These are phyloP conservation scores for Calephelis nemesis DNA, from an alignment of 1,140 invertebrate genomes.

Conservation along the genomic window DNA sequence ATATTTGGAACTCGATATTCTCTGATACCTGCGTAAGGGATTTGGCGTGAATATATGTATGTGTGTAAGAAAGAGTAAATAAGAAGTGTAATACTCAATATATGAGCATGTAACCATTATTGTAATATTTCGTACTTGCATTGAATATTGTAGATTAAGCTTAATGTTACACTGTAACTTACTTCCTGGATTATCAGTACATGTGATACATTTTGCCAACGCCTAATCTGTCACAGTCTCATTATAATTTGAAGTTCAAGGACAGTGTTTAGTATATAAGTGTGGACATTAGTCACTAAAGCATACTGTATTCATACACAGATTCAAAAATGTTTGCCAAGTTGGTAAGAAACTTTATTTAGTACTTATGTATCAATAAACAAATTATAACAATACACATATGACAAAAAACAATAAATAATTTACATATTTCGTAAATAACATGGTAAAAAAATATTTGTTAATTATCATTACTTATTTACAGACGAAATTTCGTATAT, in stretches of 20 bases:
- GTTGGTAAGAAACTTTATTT: constrained; percentile 49
- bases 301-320: constrained; percentile 1
- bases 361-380: constrained; percentile 6
- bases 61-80: no score
- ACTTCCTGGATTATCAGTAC: constrained; percentile 14
- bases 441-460: no score
- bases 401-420: neutral
- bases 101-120: no score
- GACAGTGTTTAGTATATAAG: constrained; percentile 9
- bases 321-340: constrained; percentile 59
- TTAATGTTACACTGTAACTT: neutral
- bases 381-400: neutral
- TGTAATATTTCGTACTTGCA: no score
- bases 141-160: neutral
- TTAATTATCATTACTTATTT: no score
- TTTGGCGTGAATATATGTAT: no score
- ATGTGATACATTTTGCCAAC: constrained; percentile 17
- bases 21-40: no score
- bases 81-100: no score
- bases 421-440: no score
- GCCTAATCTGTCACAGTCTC: constrained; percentile 10
- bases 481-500: no score
- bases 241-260: constrained; percentile 13
- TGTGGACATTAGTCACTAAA: neutral
- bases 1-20: no score